Base-by-base conservation (phyloP, 2,888 invertebrate species). In the Eupithecia tripunctaria region DNA sequence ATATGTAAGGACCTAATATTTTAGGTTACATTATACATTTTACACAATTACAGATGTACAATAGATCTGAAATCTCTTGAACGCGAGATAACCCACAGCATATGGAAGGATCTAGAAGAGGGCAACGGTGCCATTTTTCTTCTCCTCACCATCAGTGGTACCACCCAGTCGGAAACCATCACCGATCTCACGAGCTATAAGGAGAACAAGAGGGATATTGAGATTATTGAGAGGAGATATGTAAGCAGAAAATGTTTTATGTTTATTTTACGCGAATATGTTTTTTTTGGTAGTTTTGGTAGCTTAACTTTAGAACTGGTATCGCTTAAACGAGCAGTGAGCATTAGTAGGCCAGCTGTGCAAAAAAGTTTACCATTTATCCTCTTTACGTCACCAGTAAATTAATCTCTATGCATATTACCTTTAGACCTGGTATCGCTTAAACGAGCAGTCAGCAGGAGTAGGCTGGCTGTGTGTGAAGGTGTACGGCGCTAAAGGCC, bases 391-490 rank as follows among this genome's bases (percentile, higher is more conserved):
- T 15, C 27, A 59, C 21, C 6, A 27, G 18, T 29, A 29, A 32
- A 51, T 1, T 60, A 47, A 59, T 14, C 21, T 60, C 47, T 67
- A 70, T 67, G 21, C 3, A 2, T 68, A 12, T 32, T n/a, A 29
- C 25, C 0, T 14, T 43, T 86, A 98, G 97, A 92, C 95, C 43
- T 95, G 97, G 91, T 94, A 95, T 73, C 86, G 86, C 29, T 76
- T 94, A 0, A 94, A 94, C 77, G 95, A 95, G 70, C 88, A 88
- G 1, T 83, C 92, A 0, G 91, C 97, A 77, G 99, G 99, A 84
- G 97, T 99, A 2, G 99, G 99, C 0, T 98, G 98, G 95, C 95
- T 99, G 0, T 98, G 98, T 27, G 98, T 99, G 0, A 99, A 99
- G 94, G 99, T 99, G 2, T 97, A 96, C 86, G 96, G 96, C 47